phyloP scores from a whole-genome alignment of 2,888 invertebrate species.

The Lycaena phlaeas region DNA sequence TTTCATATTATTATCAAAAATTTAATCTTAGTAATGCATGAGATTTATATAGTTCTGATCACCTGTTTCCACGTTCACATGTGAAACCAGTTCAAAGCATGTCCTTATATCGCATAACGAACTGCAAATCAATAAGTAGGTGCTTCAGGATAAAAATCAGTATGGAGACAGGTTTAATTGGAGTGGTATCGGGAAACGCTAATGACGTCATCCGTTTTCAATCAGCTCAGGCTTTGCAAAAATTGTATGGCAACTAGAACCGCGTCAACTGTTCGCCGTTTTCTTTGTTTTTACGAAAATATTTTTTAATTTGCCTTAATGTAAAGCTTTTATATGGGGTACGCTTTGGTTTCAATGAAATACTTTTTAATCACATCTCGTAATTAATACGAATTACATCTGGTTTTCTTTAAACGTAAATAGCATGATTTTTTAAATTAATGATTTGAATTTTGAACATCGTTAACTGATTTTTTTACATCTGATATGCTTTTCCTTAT shows the following conservation, averaged over 20 bases:
- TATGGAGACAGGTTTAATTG: conserved; percentile 10
- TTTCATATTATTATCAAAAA: too few species aligned
- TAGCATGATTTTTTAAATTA: too few species aligned
- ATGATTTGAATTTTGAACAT: too few species aligned
- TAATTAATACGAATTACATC: too few species aligned
- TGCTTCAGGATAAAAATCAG: conserved; percentile 7
- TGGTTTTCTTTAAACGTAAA: too few species aligned
- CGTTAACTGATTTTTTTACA: too few species aligned
- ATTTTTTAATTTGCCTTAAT: not conserved
- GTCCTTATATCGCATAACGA: not conserved
- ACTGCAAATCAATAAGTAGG: conserved; percentile 6
- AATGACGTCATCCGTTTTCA: conserved; percentile 9
- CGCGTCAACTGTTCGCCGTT: conserved; percentile 3
- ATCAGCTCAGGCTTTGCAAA: not conserved
- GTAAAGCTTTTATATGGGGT: not conserved
- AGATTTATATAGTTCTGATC: too few species aligned
- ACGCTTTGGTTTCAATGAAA: not conserved
- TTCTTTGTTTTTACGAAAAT: not conserved
- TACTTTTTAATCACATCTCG: too few species aligned
- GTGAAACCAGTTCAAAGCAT: not conserved
- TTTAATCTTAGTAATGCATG: too few species aligned
- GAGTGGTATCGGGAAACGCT: conserved; percentile 10
- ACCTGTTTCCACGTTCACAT: too few species aligned
- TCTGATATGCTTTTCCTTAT: too few species aligned
- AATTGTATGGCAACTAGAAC: not conserved